A percentile compares a stretch with the other conserved stretches of the same genome.
Conservation (phyloP, 35 echinoderm and acorn worm species). For the Amphiura filiformis region DNA sequence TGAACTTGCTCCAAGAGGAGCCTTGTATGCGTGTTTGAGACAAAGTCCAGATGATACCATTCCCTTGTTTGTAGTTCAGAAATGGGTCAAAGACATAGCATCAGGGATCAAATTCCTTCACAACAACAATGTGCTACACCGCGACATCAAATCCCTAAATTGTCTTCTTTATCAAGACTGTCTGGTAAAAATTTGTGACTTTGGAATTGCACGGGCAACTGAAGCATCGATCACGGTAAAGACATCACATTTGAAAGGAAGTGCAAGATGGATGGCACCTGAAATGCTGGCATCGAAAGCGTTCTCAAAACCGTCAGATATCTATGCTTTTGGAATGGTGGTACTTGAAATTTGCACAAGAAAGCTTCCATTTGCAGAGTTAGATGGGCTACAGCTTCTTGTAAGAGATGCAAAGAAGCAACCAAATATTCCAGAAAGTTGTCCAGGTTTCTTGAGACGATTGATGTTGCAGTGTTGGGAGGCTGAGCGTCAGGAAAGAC, state of each 20-base stretch:
- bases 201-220: neutral
- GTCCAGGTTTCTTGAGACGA: neutral
- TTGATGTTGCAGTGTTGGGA: neutral
- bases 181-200: neutral
- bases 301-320: neutral
- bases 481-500: neutral
- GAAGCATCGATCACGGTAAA: neutral
- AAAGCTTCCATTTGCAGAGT: neutral
- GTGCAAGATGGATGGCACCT: neutral
- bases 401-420: neutral
- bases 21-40: neutral
- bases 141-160: neutral
- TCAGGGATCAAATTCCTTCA: neutral
- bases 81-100: neutral
- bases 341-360: neutral
- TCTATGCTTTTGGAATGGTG: neutral
- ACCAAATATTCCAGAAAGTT: neutral
- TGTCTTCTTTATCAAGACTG: neutral
- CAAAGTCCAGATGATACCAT: neutral
- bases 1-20: neutral
- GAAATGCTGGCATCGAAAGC: neutral
- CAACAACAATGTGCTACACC: neutral
- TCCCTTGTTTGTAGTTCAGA: neutral
- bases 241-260: neutral
- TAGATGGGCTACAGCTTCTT: neutral